These are phyloP conservation scores for Cynaeus angustus DNA, from an alignment of 2,888 invertebrate genomes.

Conservation along the genomic window DNA sequence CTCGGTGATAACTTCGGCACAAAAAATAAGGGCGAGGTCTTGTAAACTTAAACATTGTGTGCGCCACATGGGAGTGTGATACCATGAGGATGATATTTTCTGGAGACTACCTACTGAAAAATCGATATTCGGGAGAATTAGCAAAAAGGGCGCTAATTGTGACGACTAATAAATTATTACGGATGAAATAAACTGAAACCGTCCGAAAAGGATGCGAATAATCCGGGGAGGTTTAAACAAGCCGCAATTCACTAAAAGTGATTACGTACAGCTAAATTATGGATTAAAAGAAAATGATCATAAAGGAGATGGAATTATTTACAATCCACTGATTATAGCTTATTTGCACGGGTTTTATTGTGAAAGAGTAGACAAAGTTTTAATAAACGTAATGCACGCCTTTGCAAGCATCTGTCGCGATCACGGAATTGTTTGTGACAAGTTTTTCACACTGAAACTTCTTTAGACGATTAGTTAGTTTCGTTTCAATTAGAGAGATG, in stretches of 20 bases:
- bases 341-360: conserved; percentile 3
- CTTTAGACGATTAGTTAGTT: conserved; percentile 3
- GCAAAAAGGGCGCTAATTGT: not conserved
- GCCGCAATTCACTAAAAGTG: conserved; percentile 26
- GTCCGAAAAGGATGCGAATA: conserved; percentile 23
- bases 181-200: conserved; percentile 15
- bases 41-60: conserved; percentile 23
- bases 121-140: conserved; percentile 1
- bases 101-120: conserved; percentile 1
- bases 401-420: not conserved
- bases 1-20: conserved; percentile 21
- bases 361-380: not conserved
- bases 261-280: conserved; percentile 24
- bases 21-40: conserved; percentile 5
- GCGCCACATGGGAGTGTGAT: conserved; percentile 23
- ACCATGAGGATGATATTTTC: conserved; percentile 25
- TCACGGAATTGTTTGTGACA: not conserved
- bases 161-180: conserved; percentile 18
- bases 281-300: conserved; percentile 29
- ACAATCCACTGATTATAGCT: not conserved
- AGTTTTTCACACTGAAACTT: conserved; percentile 1
- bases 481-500: not conserved
- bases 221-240: conserved; percentile 24
- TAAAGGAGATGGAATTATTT: conserved; percentile 9
- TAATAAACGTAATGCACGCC: not conserved